These are phyloP conservation scores for Tauraco hartlaubi DNA, from an alignment of 2,797 vertebrate species.

Conservation along the genomic window DNA sequence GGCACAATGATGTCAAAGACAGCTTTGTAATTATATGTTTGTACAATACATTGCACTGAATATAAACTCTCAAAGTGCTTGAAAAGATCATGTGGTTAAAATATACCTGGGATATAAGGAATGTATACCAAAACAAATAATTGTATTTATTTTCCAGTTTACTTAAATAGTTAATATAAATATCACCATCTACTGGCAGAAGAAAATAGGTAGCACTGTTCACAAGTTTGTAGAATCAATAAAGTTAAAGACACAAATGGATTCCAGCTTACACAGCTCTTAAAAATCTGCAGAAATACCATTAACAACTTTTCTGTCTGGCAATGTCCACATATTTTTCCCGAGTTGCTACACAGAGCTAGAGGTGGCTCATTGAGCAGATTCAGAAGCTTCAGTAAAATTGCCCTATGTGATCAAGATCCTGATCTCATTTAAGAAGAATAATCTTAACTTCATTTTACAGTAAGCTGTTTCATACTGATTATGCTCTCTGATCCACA, in stretches of 20 bases:
- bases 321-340: not conserved
- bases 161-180: constrained; percentile 34
- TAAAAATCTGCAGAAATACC: not conserved
- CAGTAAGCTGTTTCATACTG: not conserved
- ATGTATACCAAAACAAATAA: not conserved
- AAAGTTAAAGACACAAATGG: constrained; percentile 7
- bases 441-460: not conserved
- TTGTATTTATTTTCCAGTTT: not conserved
- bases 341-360: not conserved
- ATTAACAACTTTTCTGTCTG: not conserved
- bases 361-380: not conserved
- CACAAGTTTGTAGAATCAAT: constrained; percentile 13
- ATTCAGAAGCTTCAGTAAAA: not conserved
- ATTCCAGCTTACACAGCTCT: not conserved
- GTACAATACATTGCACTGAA: not conserved
- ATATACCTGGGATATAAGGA: not conserved
- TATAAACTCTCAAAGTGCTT: not conserved
- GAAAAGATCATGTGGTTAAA: not conserved
- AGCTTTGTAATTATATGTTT: not conserved
- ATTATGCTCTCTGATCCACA: not conserved
- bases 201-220: not conserved
- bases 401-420: not conserved
- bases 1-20: not conserved
- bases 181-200: constrained; percentile 61
- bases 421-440: not conserved